These are phyloP conservation scores for Deilephila elpenor DNA, from an alignment of 2,888 invertebrate species.

Conservation along the genomic window DNA sequence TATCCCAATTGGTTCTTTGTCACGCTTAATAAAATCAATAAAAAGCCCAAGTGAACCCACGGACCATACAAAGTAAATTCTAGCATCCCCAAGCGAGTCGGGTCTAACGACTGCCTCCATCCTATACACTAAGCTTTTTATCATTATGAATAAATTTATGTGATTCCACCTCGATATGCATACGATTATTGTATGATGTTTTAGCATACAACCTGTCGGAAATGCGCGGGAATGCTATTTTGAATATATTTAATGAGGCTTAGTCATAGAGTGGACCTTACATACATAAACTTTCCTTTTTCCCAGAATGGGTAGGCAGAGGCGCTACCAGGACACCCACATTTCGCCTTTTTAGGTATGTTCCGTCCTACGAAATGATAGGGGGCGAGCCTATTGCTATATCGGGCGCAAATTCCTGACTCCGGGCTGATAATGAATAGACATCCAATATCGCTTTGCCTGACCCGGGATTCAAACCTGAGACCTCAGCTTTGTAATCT, in stretches of 20 bases:
- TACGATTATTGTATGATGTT: conserved; percentile 8
- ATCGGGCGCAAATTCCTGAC: no score
- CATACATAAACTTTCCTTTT: no score
- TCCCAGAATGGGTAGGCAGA: background rate
- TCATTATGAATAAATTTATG: conserved; percentile 17
- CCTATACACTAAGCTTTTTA: conserved; percentile 15
- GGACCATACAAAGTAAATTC: background rate
- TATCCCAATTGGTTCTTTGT: no score
- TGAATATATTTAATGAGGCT: background rate
- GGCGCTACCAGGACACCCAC: no score
- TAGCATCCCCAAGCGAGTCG: background rate
- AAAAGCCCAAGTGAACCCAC: background rate
- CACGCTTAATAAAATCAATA: no score
- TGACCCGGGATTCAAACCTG: no score
- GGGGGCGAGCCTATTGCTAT: no score
- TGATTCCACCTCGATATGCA: background rate
- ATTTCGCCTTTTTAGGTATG: no score
- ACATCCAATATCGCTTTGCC: no score
- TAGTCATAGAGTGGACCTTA: background rate
- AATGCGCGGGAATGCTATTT: conserved; percentile 1
- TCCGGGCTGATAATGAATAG: no score
- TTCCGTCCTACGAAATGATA: no score
- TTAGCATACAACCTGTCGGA: conserved; percentile 3
- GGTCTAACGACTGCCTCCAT: background rate
- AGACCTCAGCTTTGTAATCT: no score